Evolutionary conservation across 2,888 invertebrate genomes (phyloP), one percentile per base, ranked within the genome.

Genomic region (Lagria hirta): DNA sequence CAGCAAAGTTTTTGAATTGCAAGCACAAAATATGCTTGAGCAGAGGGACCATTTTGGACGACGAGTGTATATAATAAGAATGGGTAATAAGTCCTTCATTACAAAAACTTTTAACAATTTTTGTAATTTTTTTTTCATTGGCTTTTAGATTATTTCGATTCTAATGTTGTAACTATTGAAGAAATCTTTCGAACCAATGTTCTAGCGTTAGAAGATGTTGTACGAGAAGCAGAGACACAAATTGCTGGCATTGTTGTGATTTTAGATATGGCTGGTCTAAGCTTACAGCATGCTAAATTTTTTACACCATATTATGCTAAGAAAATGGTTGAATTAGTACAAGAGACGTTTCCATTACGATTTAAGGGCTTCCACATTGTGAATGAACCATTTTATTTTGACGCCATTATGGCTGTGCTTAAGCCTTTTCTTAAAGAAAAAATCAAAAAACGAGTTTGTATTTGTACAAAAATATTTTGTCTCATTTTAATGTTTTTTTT

Each of bases 341-440:
- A 75, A 60, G 75, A 75, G 54, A 74, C 74, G 17, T 73, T 75
- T 49, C 75, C 75, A 2, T 57, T 74, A 50, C 60, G 75, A 26
- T 71, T 75, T 52, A 75, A 74, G 61, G 73, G 72, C 33, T 70
- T 75, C 53, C 74, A 75, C 43, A 62, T 75, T 13, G 64, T 75
- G 15, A 73, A 74, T 48, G 74, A 75, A 52, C 74, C 75, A 4
- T 73, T 73, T 50, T 74, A 73, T 54, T 74, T 75, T 37, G 71
- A 71, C 35, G 71, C 71, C 7, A 60, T 71, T 8, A 69, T 70
- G 87, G 75, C 81, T 46, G 81, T 90, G 70, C 86, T 90, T 72
- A 89, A 88, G 71, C 89, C 88, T 4, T 85, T 90, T 64, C 79
- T 89, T 52, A 79, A 81, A 56, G 86, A 88, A 57, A 90, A 90